These are phyloP conservation scores for Zaprionus davidi DNA, from an alignment of 1,140 invertebrate species.

Conservation along the genomic window DNA sequence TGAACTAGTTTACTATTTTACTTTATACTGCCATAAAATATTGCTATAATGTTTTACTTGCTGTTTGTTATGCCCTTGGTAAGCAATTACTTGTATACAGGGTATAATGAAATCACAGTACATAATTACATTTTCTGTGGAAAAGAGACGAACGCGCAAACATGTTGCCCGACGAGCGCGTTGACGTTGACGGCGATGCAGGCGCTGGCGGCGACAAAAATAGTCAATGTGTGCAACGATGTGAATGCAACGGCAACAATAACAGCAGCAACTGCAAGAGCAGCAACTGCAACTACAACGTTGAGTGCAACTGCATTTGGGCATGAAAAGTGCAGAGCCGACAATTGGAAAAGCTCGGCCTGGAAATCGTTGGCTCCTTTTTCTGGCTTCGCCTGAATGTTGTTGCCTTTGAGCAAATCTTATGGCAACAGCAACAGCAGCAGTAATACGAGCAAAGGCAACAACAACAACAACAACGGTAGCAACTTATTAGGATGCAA, in stretches of 20 bases:
- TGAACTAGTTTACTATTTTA: too few species aligned
- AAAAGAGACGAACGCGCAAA: slow-evolving; percentile 68
- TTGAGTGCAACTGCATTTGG: slow-evolving; percentile 65
- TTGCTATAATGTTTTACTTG: neutral
- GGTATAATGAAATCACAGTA: slow-evolving; percentile 63
- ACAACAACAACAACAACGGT: slow-evolving; percentile 20
- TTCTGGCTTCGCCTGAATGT: slow-evolving; percentile 37
- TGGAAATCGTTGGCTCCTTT: slow-evolving; percentile 49
- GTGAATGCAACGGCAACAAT: slow-evolving; percentile 30
- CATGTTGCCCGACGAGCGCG: slow-evolving; percentile 69
- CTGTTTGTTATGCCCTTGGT: neutral
- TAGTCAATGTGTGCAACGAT: slow-evolving; percentile 44
- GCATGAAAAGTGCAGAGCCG: slow-evolving; percentile 73
- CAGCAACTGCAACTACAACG: slow-evolving; percentile 17
- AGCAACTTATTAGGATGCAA: slow-evolving; percentile 76
- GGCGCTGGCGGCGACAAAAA: slow-evolving; percentile 39
- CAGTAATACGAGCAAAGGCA: slow-evolving; percentile 12
- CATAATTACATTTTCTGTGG: slow-evolving; percentile 70
- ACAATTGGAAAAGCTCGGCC: slow-evolving; percentile 74
- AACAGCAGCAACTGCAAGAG: slow-evolving; percentile 7
- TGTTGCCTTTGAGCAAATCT: slow-evolving; percentile 61
- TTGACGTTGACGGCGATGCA: slow-evolving; percentile 42
- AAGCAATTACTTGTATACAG: neutral
- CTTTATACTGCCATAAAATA: neutral
- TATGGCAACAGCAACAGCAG: slow-evolving; percentile 45